Evolutionary conservation across 1,140 invertebrate genomes (phyloP), one percentile per base, ranked within the genome.

Genomic region (Drosophila fuyamai): DNA sequence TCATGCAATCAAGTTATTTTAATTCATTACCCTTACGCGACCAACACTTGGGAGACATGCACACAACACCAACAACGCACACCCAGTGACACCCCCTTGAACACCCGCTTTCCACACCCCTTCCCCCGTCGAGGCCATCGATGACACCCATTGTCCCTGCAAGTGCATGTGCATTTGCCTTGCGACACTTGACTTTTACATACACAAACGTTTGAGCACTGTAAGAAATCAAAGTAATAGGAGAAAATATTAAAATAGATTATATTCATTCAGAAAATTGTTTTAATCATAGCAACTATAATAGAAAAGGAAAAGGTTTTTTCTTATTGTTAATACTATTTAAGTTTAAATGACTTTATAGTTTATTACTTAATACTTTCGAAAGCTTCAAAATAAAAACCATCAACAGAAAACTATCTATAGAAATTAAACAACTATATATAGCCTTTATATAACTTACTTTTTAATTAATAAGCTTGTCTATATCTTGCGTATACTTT

Each of bases 1-100:
- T 84, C 80, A 81, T 89, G 84, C 84, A 89, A 89, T 89, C 84
- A 89, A 89, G 84, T 89, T 89, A 89, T 89, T 89, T 89, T 89
- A 89, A 89, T 89, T 89, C 84, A 89, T 89, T 89, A 89, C 84
- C 84, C 80, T 88, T 89, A 89, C 85, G 84, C 84, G 81, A 76
- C 77, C 85, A 89, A 88, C 83, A 89, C 84, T 84, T 89, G 76
- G 77, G 70, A 89, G 80, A 75, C 80, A 84, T 89, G 84, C 76
- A 43, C 57, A 44, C 66, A 80, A 23, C 56, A 50, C 35, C 70
- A 58, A 35, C 72, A 73, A 73, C 29, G 29, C 8, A 70, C 65
- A 76, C 65, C 50, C 53, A 48, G 60, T 55, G 61, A 18, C 10
- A 8, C 40, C 2, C 8, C 50, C 13, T 23, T 8, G 9, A 16